Evolutionary conservation across 2,888 invertebrate genomes (phyloP).

Genomic region (Hecatera dysodea): DNA sequence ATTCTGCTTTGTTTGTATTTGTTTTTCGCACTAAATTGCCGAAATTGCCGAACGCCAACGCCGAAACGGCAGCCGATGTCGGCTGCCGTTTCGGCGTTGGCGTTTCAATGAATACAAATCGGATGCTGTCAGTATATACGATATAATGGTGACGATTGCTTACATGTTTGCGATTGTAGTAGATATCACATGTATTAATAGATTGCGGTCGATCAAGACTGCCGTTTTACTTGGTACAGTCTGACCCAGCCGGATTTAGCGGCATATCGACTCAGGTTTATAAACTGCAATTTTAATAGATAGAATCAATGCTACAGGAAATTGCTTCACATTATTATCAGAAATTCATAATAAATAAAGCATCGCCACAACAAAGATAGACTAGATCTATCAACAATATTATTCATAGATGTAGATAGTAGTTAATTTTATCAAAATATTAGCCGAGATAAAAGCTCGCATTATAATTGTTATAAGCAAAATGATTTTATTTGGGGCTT

Average conservation of each 20-base stretch:
- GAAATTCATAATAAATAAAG: conserved; percentile 11
- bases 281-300: conserved; percentile 30
- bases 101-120: conserved; percentile 47
- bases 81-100: conserved; percentile 13
- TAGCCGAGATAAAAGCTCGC: conserved; percentile 23
- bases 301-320: conserved; percentile 17
- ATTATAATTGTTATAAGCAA: conserved; percentile 5
- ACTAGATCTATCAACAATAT: neutral
- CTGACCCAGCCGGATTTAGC: conserved; percentile 60
- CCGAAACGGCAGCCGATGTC: too few relatives aligned
- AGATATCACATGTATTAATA: conserved; percentile 54
- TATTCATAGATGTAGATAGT: neutral
- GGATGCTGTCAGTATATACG: conserved; percentile 13
- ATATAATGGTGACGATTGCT: conserved; percentile 15
- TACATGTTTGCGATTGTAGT: conserved; percentile 4
- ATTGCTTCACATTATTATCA: conserved; percentile 27
- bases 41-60: too few relatives aligned
- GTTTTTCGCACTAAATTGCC: conserved; percentile 26
- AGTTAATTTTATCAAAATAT: conserved; percentile 13
- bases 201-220: conserved; percentile 53
- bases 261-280: conserved; percentile 41
- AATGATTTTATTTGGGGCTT: neutral
- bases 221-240: conserved; percentile 43
- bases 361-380: conserved; percentile 12
- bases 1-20: conserved; percentile 35